Evolutionary conservation across 2,113 vertebrate genomes (phyloP), one percentile per base, ranked within the genome.

Genomic region (Martes martes): DNA sequence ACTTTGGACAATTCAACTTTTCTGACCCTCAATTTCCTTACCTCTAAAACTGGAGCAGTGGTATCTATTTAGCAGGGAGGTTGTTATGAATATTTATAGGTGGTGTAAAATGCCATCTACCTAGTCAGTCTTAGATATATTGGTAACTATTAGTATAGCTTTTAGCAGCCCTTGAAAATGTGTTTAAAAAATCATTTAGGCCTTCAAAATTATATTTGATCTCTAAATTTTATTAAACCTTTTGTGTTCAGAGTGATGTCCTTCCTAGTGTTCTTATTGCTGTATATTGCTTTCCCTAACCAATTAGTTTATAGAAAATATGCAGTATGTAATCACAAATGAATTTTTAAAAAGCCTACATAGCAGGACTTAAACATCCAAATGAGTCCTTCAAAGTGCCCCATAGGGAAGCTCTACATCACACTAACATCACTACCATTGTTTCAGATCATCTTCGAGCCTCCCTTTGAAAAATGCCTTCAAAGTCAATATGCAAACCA

Each of bases 231-330:
- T 87, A 89, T 96, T 94, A 97, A 97, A 67, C 33, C 19, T 86
- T 19, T 73, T 33, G 33, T 80, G 61, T 95, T 97, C 74, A 79
- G 69, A 83, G 79, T 71, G 65, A 93, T 69, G 24, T 61, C 74
- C 79, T 94, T 96, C 55, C 78, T 92, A 39, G 73, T 91, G 79
- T 83, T 89, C 57, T 28, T 84, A 89, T 89, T 78, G 23, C 63
- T 19, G 69, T 81, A 80, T 89, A 95, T 79, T 92, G 47, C 42
- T 96, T 86, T 93, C 74, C n/a, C 31, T 80, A 94, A 95, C 36
- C 67, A 96, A 94, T 91, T 93, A 94, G 92, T 96, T 97, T 95
- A 82, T 93, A 76, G 89, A 83, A 97, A 93, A 97, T 92, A 88
- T 83, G 94, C 84, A 87, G 94, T 69, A 57, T 93, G 50, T 80